Evolutionary conservation across 2,113 vertebrate genomes (phyloP).

Genomic region (Tricholaema leucomelas): DNA sequence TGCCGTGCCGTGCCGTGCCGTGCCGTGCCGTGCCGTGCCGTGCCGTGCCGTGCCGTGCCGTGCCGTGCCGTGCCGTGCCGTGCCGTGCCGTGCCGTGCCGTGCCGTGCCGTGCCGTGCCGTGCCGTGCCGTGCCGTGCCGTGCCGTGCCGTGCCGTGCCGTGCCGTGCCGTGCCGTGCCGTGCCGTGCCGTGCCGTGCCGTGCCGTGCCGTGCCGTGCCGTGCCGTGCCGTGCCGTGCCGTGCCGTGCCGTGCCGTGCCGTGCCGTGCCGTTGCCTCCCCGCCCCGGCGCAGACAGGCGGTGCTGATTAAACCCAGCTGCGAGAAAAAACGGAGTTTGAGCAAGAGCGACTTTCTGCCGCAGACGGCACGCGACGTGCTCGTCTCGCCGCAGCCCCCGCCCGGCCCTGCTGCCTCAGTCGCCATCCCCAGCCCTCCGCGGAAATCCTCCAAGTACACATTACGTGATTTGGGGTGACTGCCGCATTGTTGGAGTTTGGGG

Average conservation of each 20-base stretch:
- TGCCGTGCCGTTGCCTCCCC: not conserved
- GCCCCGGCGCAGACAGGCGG: not conserved
- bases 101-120: fast-evolving
- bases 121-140: too few species aligned
- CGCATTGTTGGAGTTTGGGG: too few species aligned
- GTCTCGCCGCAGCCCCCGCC: not conserved
- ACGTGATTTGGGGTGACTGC: not conserved
- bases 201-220: too few species aligned
- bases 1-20: too few species aligned
- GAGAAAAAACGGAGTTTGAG: not conserved
- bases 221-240: too few species aligned
- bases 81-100: too few species aligned
- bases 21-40: fast-evolving
- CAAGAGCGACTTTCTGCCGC: not conserved
- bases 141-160: fast-evolving
- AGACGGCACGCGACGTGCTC: not conserved
- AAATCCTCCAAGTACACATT: not conserved
- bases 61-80: fast-evolving
- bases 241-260: too few species aligned
- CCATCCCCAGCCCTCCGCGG: not conserved
- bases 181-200: fast-evolving
- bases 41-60: too few species aligned
- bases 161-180: too few species aligned
- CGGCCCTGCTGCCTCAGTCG: too few species aligned
- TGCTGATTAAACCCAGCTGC: not conserved